Evolutionary conservation across 1,140 invertebrate genomes (phyloP), one percentile per base, ranked within the genome.

Genomic region (Aphelenchoides fujianensis): DNA sequence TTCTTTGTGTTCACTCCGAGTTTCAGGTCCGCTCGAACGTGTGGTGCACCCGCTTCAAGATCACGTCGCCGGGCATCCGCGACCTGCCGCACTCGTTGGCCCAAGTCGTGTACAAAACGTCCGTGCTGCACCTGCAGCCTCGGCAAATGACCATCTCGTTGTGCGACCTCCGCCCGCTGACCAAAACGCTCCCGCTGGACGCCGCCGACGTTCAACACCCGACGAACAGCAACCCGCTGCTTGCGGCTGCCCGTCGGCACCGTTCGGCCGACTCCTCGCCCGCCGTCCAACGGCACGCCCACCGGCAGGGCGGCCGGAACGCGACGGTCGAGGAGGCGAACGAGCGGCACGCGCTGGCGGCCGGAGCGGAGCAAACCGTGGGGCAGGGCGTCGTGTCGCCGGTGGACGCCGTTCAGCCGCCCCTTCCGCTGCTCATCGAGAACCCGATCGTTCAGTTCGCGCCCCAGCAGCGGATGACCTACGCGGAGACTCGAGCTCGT

Each of bases 41-140:
- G 80, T 98, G 95, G 95, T 96, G 95, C 36, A 98, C 95, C 5
- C 96, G 96, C 86, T 98, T 98, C 85, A 95, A 96, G 88, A 92
- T 98, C 80, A 91, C 94, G 81, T 32, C 81, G 3, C 64, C 78
- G 31, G 74, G 78, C n/a, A 66, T 68, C 27, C 36, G 59, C 31
- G 32, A 78, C 55, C 36, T 78, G 27, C 78, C 76, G 34, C 27
- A 12, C n/a, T 57, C 19, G 9, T 66, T 78, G 32, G 78, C 76
- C 27, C 19, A 55, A 66, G 92, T 98, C 23, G 93, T 93, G 3
- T 98, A 98, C 86, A 94, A 96, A 86, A 97, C 95, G 0, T 96
- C 93, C 61, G 87, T 98, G 68, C 88, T 98, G 53, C 96, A 98
- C 85, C 88, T 98, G 52, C 96, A 98, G 85, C 96, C 96, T 0